Percentiles rank a stretch among this genome's conserved stretches.
These are phyloP conservation scores for Formica aserva DNA, from an alignment of 2,888 invertebrate genomes.

Conservation along the genomic window DNA sequence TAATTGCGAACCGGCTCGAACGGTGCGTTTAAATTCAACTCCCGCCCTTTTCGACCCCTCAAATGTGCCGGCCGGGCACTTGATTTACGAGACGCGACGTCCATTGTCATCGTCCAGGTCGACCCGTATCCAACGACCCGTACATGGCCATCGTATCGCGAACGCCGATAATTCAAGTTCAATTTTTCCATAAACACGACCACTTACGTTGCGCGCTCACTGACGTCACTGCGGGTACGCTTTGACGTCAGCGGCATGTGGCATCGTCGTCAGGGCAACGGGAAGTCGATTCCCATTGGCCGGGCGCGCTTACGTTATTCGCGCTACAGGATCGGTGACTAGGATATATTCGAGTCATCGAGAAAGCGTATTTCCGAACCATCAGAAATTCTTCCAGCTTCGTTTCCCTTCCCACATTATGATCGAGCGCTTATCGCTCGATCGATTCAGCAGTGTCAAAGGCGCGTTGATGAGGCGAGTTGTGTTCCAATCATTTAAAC, in stretches of 20 bases:
- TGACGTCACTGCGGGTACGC: slow-evolving; percentile 79
- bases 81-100: neutral
- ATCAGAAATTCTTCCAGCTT: neutral
- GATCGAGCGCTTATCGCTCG: neutral
- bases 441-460: neutral
- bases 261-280: slow-evolving; percentile 75
- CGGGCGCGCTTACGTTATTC: slow-evolving; percentile 40
- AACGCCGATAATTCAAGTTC: slow-evolving; percentile 72
- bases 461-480: neutral
- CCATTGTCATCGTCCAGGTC: neutral
- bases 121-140: neutral
- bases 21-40: too few relatives aligned
- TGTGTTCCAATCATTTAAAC: neutral
- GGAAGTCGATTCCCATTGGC: slow-evolving; percentile 71
- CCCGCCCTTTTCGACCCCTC: too few relatives aligned
- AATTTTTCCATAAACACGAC: slow-evolving; percentile 78
- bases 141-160: neutral
- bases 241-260: slow-evolving; percentile 79
- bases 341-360: slow-evolving; percentile 3
- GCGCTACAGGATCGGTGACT: neutral
- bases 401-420: neutral
- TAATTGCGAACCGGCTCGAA: too few relatives aligned
- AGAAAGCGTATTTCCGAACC: neutral
- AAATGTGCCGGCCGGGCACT: neutral
- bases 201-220: slow-evolving; percentile 73